phyloP scores from a whole-genome alignment of 2,888 invertebrate genomes.

The Amphiduros pacificus region DNA sequence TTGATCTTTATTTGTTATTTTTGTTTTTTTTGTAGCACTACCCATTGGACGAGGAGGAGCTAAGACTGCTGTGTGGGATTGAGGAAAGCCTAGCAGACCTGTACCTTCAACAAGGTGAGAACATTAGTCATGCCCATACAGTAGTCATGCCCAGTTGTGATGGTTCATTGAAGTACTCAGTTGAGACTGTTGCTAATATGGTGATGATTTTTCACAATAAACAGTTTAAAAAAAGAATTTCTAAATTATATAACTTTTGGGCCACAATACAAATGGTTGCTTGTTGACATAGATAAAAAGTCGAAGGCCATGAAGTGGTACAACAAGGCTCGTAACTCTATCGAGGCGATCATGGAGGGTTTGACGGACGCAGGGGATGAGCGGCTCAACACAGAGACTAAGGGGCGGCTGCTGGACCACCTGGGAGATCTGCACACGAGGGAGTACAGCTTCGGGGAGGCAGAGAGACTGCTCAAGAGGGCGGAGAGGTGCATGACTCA shows the following conservation, averaged over 20 bases:
- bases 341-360: conserved; percentile 11
- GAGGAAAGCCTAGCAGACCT: conserved; percentile 39
- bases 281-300: too few relatives aligned
- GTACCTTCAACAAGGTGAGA: conserved; percentile 28
- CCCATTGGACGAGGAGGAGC: conserved; percentile 35
- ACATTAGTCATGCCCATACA: too few relatives aligned
- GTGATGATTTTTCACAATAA: too few relatives aligned
- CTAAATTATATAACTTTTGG: too few relatives aligned
- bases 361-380: neutral
- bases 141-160: too few relatives aligned
- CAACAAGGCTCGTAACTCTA: conserved; percentile 7
- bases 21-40: conserved; percentile 35
- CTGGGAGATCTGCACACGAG: conserved; percentile 37
- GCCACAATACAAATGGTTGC: too few relatives aligned
- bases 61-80: conserved; percentile 35
- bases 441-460: conserved; percentile 37
- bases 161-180: too few relatives aligned
- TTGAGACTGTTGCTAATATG: too few relatives aligned
- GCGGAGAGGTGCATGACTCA: conserved; percentile 40
- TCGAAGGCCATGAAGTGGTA: conserved; percentile 36
- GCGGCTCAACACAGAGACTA: neutral
- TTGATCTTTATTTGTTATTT: neutral
- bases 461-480: conserved; percentile 42
- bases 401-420: conserved; percentile 37
- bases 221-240: too few relatives aligned